Conservation (phyloP, 1,140 invertebrate genomes). For the Conus ventricosus region DNA sequence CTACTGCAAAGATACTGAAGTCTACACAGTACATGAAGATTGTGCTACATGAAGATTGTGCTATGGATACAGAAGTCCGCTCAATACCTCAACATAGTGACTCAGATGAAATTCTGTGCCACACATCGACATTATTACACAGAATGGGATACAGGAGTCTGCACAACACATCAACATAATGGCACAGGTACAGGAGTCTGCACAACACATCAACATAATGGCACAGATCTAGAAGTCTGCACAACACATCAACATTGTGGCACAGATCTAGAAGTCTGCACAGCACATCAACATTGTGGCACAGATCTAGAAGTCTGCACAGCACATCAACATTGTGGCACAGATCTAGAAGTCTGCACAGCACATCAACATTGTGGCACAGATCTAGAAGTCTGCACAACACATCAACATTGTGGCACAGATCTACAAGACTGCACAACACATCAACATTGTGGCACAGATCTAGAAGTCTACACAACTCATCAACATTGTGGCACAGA, state of each 20-base stretch:
- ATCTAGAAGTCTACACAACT: no score
- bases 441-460: no score
- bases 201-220: conserved; percentile 53
- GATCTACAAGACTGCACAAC: no score
- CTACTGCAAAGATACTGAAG: no score
- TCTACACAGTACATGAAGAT: no score
- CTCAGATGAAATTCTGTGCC: neutral
- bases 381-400: conserved; percentile 61
- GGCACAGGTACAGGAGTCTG: neutral
- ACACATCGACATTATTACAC: neutral
- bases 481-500: no score
- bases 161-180: neutral
- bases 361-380: conserved; percentile 60
- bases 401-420: no score
- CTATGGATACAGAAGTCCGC: neutral
- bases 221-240: conserved; percentile 65
- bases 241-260: neutral
- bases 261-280: neutral
- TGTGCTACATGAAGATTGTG: no score
- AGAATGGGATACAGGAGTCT: neutral
- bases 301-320: no score
- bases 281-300: neutral
- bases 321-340: no score
- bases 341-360: no score
- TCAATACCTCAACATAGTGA: conserved; percentile 52